A percentile compares a stretch with the other conserved stretches of the same genome.
phyloP scores from a whole-genome alignment of 37 sponge, comb jelly and placozoan genomes.

The Chondrilla cf. caribensis region DNA sequence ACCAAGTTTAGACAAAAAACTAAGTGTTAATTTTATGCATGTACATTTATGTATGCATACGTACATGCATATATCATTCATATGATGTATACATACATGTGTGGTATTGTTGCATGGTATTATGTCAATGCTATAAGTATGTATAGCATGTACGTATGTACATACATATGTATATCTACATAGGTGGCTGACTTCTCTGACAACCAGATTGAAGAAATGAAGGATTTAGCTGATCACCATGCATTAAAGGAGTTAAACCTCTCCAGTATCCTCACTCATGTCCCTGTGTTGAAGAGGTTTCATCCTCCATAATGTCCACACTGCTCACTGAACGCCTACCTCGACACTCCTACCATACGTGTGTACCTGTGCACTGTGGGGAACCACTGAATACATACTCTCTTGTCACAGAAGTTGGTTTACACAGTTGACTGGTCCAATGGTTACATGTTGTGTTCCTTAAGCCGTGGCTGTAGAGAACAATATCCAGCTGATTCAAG shows the following conservation, averaged over 20 bases:
- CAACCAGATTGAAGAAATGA: slow-evolving; percentile 67
- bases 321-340: too few species aligned
- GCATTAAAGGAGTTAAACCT: slow-evolving; percentile 54
- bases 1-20: background rate
- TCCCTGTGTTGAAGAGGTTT: background rate
- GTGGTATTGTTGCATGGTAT: background rate
- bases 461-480: slow-evolving; percentile 40
- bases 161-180: background rate
- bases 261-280: slow-evolving; percentile 57
- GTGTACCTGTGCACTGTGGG: too few species aligned
- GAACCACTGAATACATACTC: too few species aligned
- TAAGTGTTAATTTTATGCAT: background rate
- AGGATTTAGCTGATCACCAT: slow-evolving; percentile 33
- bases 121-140: too few species aligned
- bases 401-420: too few species aligned
- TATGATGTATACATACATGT: slow-evolving; percentile 1
- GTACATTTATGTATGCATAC: background rate
- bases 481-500: slow-evolving; percentile 58
- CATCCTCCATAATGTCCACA: background rate
- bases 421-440: too few species aligned
- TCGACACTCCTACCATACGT: too few species aligned
- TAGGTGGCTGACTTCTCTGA: slow-evolving; percentile 63
- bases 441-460: too few species aligned
- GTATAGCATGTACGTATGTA: too few species aligned
- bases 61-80: slow-evolving; percentile 8